phyloP scores from a whole-genome alignment of 2,113 vertebrate species.

The Catharus minimus region DNA sequence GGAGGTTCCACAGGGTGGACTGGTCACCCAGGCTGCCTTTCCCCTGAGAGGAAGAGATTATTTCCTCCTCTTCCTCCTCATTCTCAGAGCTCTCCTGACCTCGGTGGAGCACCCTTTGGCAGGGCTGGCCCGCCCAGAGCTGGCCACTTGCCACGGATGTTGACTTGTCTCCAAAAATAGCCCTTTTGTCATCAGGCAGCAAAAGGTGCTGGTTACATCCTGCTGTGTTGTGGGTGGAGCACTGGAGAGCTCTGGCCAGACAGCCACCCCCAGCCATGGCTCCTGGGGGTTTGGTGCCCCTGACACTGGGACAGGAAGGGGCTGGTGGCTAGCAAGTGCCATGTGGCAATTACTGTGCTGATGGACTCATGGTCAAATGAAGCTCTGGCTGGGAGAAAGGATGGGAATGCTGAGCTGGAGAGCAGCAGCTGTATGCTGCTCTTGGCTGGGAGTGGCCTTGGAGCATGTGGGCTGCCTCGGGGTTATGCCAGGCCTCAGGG shows the following conservation, averaged over 20 bases:
- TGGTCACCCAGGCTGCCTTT: not conserved
- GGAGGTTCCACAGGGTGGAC: not conserved
- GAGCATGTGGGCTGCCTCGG: accelerated
- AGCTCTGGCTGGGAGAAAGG: not conserved
- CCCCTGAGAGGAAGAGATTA: not conserved
- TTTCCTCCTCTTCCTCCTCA: not conserved
- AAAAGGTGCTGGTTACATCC: not conserved
- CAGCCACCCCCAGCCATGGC: accelerated
- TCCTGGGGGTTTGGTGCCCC: not conserved
- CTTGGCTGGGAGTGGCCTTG: not conserved
- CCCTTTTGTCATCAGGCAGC: conserved; percentile 19
- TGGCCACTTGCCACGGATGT: not conserved
- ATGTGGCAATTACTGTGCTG: not conserved
- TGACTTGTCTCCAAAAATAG: conserved; percentile 25
- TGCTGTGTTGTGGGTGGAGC: accelerated
- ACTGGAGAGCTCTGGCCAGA: not conserved
- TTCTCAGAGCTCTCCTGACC: not conserved
- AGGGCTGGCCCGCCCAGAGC: not conserved
- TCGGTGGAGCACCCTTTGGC: not conserved
- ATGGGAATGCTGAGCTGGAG: not conserved
- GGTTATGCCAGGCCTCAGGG: not conserved
- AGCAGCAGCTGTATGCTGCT: accelerated
- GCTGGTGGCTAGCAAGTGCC: not conserved
- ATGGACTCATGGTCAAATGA: not conserved
- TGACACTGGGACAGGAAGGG: accelerated